Percentiles rank a stretch among this genome's conserved stretches.
These are phyloP conservation scores for cattle (Bos taurus) DNA, from an alignment of 2,113 vertebrate genomes.

Conservation along the genomic window ARS-UCD2.0 NC_037345.1:12665001-12665500, in stretches of 20 bases:
- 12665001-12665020: background rate
- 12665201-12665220: background rate
- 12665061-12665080: background rate
- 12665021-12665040: background rate
- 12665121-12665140: background rate
- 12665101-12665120: background rate
- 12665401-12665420: background rate
- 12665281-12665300: background rate
- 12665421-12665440: rapidly evolving
- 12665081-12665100: background rate
- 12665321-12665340: background rate
- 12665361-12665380: background rate
- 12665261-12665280: background rate
- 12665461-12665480: background rate
- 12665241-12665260: background rate
- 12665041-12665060: background rate
- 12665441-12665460: background rate
- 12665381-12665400: rapidly evolving
- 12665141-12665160: background rate
- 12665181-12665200: background rate
- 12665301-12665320: background rate
- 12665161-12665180: background rate
- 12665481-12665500: background rate
- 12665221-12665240: background rate
- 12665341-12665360: background rate